These are phyloP conservation scores for Leucophenga montana DNA, from an alignment of 2,888 invertebrate species.

Conservation along the genomic window DNA sequence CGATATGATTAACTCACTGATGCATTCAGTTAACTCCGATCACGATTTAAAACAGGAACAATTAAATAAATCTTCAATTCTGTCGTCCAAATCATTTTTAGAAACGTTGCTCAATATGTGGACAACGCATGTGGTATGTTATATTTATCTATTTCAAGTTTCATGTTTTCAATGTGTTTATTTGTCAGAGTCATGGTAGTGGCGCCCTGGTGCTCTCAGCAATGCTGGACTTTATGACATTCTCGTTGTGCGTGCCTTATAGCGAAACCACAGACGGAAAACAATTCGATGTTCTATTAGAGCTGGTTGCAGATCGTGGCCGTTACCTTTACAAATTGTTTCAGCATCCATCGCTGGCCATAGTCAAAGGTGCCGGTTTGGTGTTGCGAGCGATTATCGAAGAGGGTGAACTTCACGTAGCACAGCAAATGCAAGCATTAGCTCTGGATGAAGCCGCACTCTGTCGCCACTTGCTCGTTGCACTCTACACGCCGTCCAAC, in stretches of 20 bases:
- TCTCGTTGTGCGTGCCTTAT: constrained; percentile 97
- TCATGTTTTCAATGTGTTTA: neutral
- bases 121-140: constrained; percentile 90
- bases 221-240: constrained; percentile 98
- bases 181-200: constrained; percentile 86
- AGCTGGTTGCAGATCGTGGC: constrained; percentile 94
- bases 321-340: constrained; percentile 89
- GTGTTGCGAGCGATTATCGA: constrained; percentile 98
- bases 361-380: constrained; percentile 97
- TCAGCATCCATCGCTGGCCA: constrained; percentile 95
- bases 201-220: constrained; percentile 97
- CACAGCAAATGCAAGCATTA: constrained; percentile 94
- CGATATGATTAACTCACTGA: constrained; percentile 96
- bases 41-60: constrained; percentile 98
- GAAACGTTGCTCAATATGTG: constrained; percentile 96
- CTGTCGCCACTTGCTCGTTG: constrained; percentile 91
- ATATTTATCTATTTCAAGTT: neutral
- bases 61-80: constrained; percentile 95
- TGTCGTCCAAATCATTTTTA: constrained; percentile 92
- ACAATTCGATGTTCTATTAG: constrained; percentile 92
- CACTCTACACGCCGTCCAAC: constrained; percentile 89
- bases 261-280: constrained; percentile 98
- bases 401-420: constrained; percentile 94
- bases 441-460: constrained; percentile 97
- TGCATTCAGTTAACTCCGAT: constrained; percentile 98